Percentiles rank a stretch among this genome's conserved stretches.
phyloP scores from a whole-genome alignment of 2,888 invertebrate species.

The Cancer borealis region DNA sequence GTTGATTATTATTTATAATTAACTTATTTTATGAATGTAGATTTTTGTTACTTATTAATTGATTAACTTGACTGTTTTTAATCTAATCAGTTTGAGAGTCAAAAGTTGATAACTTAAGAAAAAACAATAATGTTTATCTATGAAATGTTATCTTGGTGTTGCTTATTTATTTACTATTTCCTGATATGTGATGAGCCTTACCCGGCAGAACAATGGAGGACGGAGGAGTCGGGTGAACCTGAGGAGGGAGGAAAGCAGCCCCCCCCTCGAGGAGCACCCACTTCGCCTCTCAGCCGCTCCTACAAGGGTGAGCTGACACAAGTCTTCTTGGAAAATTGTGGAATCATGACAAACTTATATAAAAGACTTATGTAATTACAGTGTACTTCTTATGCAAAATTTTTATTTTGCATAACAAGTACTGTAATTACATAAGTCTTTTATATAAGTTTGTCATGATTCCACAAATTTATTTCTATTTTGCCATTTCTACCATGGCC shows the following conservation, averaged over 20 bases:
- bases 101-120: not conserved
- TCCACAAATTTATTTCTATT: not conserved
- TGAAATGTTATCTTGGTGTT: not conserved
- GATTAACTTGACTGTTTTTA: not conserved
- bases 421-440: not conserved
- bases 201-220: slow-evolving; percentile 4
- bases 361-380: not conserved
- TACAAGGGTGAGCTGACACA: not conserved
- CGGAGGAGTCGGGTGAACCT: not conserved
- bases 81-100: not conserved
- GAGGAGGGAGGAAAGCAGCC: not conserved
- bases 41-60: not conserved
- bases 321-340: not conserved
- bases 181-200: not conserved
- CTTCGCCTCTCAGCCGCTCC: not conserved
- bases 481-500: not conserved
- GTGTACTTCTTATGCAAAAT: not conserved
- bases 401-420: not conserved
- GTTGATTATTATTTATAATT: not conserved
- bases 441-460: not conserved
- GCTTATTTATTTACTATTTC: not conserved
- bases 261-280: slow-evolving; percentile 24
- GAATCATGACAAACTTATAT: not conserved
- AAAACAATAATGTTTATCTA: not conserved
- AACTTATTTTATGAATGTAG: not conserved